A percentile compares a stretch with the other conserved stretches of the same genome.
Conservation (phyloP, 2,888 invertebrate genomes). For the Automeris io region DNA sequence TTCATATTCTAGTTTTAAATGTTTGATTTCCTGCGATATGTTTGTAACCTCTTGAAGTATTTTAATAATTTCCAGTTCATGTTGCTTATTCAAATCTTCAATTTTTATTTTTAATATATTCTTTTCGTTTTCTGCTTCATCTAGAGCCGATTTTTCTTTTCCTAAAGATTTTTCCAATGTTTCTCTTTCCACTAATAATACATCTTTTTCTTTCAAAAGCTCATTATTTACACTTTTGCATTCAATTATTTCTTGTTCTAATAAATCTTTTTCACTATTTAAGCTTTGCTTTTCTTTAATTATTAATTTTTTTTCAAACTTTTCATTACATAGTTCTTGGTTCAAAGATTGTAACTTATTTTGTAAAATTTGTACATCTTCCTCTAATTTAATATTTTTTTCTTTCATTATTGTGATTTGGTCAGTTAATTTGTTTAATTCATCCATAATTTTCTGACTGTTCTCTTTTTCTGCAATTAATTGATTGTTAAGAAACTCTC, state of each 20-base stretch:
- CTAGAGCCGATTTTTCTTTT: slow-evolving; percentile 26
- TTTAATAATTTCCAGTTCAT: slow-evolving; percentile 15
- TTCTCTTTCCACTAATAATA: slow-evolving; percentile 19
- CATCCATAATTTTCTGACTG: neutral
- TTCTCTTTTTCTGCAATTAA: slow-evolving; percentile 3
- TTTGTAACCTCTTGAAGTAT: slow-evolving; percentile 24
- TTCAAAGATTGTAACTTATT: slow-evolving; percentile 15
- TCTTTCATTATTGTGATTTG: neutral
- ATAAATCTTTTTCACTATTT: slow-evolving; percentile 12
- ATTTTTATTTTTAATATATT: slow-evolving; percentile 20
- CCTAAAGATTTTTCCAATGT: slow-evolving; percentile 17
- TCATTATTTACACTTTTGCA: slow-evolving; percentile 5
- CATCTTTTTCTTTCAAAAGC: slow-evolving; percentile 12
- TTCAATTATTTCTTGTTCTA: slow-evolving; percentile 6
- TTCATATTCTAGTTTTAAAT: slow-evolving; percentile 26
- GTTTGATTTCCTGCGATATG: slow-evolving; percentile 19
- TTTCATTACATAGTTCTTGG: slow-evolving; percentile 13
- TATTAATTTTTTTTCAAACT: slow-evolving; percentile 10
- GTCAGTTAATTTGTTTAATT: neutral
- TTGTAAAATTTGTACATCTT: slow-evolving; percentile 15
- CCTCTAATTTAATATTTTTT: slow-evolving; percentile 1
- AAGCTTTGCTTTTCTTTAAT: slow-evolving; percentile 14
- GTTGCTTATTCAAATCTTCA: slow-evolving; percentile 21
- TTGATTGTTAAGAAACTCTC: slow-evolving; percentile 10
- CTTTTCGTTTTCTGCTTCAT: slow-evolving; percentile 27